These are phyloP conservation scores for Griposia aprilina DNA, from an alignment of 2,888 invertebrate genomes.

Conservation along the genomic window DNA sequence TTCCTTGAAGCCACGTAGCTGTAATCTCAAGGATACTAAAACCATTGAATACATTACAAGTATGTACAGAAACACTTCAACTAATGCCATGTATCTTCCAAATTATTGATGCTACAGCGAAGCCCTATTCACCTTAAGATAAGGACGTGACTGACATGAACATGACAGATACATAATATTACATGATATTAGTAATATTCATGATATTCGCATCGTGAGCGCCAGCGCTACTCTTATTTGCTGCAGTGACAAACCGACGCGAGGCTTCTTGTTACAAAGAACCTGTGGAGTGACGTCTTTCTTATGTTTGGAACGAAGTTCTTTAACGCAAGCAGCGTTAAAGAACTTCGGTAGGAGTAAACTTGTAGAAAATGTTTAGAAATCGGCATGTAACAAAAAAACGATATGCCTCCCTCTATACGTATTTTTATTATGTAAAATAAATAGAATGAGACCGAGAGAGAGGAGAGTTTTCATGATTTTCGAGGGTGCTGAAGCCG, in stretches of 20 bases:
- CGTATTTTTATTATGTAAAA: no score
- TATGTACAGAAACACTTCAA: conserved; percentile 21
- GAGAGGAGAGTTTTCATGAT: no score
- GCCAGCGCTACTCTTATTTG: conserved; percentile 13
- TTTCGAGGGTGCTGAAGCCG: no score
- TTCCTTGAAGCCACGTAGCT: conserved; percentile 1
- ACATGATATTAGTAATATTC: conserved; percentile 51
- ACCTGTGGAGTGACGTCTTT: conserved; percentile 13
- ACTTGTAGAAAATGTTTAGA: no score
- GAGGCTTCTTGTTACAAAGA: conserved; percentile 27
- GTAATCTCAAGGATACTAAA: conserved; percentile 27
- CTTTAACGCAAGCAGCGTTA: no score
- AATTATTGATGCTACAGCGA: conserved; percentile 48
- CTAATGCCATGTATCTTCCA: conserved; percentile 46
- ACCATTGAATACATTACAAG: conserved; percentile 28
- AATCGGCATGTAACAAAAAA: no score
- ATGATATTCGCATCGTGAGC: conserved; percentile 37
- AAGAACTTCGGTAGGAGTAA: no score
- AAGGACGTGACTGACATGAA: conserved; percentile 59
- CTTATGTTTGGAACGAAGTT: conserved; percentile 3
- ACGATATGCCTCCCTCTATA: no score
- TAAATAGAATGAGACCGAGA: no score
- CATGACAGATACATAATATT: conserved; percentile 53
- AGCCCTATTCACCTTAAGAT: conserved; percentile 45
- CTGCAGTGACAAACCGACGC: conserved; percentile 31